Base-by-base conservation (phyloP, 1,140 invertebrate species). In the Magallana angulata region DNA sequence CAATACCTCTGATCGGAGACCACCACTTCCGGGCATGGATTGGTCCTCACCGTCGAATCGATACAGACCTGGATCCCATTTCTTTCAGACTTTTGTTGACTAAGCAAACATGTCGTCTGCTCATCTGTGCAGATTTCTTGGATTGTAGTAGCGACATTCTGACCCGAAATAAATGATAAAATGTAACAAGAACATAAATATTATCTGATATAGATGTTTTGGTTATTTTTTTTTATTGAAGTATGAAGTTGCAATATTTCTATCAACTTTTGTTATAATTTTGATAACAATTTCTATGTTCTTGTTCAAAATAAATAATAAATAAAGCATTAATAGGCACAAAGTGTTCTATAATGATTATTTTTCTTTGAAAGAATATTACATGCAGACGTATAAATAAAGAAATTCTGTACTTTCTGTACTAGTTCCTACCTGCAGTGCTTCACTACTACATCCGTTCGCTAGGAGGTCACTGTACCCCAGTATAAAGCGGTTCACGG, bases 1-100 rank as follows among this genome's bases (percentile, higher is more conserved):
- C 68, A 76, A 24, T 30, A 11, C 68, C 0, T 18, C 24, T 76
- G 68, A 12, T 76, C 24, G 24, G 68, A 76, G 24, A 76, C 24
- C 3, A 30, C 68, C 8, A 36, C 36, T 76, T 76, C 24, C 5
- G 68, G 24, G 36, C 68, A 76, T 76, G 24, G 24, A 4, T 30
- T 30, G 36, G 68, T 36, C 36, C 36, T 30, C 11, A 76, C 7
- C 24, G 11, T 76, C 14, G 24, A 76, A 76, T 76, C 18, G 6
- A 76, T 76, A 76, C 68, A 76, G 5, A 76, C 68, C 36, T 30
- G 68, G 24, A 76, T 76, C 30, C 68, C 68, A 76, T 18, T 76
- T 76, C 5, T 30, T 0, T 30, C 36, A 30, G 18, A 24, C 30
- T 30, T 76, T 11, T 76, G 11, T 76, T 30, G 24, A 11, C 24